Percentiles rank a stretch among this genome's conserved stretches.
These are phyloP conservation scores for Rhabdophis nuchalis DNA, from an alignment of 2,797 vertebrate species.

Conservation along the genomic window DNA sequence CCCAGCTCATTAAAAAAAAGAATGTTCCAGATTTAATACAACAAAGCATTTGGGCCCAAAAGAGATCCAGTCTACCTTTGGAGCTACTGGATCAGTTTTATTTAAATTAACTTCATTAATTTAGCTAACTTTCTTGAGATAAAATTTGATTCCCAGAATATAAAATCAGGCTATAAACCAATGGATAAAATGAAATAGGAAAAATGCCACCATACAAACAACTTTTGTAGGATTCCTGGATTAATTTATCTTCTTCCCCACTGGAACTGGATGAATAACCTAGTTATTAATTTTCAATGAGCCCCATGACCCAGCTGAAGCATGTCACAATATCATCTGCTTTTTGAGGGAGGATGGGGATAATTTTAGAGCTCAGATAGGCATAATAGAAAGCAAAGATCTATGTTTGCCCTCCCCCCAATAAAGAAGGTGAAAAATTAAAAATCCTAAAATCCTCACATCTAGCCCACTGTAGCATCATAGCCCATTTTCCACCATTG, in stretches of 20 bases:
- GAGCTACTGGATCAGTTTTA: conserved; percentile 3
- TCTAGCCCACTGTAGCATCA: background rate
- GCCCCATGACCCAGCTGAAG: background rate
- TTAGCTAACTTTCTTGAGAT: background rate
- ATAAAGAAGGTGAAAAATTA: background rate
- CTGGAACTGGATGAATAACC: background rate
- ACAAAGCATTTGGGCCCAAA: background rate
- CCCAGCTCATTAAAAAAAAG: background rate
- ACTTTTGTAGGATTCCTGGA: background rate
- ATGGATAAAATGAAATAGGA: background rate
- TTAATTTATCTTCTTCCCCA: background rate
- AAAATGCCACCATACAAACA: background rate
- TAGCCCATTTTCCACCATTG: background rate
- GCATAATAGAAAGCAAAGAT: background rate
- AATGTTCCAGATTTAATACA: background rate
- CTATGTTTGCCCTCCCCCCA: background rate
- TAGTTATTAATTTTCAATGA: background rate
- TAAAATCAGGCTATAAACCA: background rate
- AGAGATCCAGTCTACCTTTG: conserved; percentile 8
- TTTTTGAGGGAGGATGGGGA: background rate
- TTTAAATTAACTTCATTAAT: background rate
- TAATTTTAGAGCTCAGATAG: background rate
- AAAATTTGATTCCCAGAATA: background rate
- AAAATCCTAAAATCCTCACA: background rate
- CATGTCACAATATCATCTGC: background rate